Evolutionary conservation across 2,888 invertebrate species (phyloP), one percentile per base, ranked within the genome.

Genomic region (Platycheirus albimanus): DNA sequence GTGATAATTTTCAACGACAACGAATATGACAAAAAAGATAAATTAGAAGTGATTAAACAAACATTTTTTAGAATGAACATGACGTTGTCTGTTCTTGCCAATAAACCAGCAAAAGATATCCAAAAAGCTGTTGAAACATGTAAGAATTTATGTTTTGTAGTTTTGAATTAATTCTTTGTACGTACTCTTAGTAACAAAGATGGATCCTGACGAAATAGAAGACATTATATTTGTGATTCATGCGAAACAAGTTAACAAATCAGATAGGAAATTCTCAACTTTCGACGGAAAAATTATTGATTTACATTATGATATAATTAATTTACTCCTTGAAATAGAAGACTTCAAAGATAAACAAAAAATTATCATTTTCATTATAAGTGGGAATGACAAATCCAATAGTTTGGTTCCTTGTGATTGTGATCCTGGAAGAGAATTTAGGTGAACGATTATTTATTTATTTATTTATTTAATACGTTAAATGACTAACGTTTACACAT

Each of bases 1-100:
- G 28, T 61, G n/a, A 61, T 61, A 28, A 61, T 61, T 61, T 61
- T 45, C n/a, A 61, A 61, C 19, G 45, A 61, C n/a, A n/a, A n/a
- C 17, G 61, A 61, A 13, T 61, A 28, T 10, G 30, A 45, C 15
- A 19, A 30, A n/a, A 43, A 30, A 13, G 17, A 61, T 7, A 41
- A 33, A 30, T 10, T 61, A 2, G 4, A 61, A n/a, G 6, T n/a
- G 4, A 61, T 61, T 7, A 30, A 6, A 2, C 19, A 61, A 1
- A 61, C 61, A 8, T 61, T 61, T 45, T 45, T 24, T 45, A 8
- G 45, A n/a, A 30, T 61, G 61, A 45, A 61, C 24, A 61, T 61
- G 61, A 10, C 8, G 4, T 0, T 61, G 3, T 2, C 17, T 11
- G 30, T 61, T 30, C 45, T 61, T 33, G 30, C 30, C 17, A 45